Base-by-base conservation (phyloP, 2,888 invertebrate genomes). In the Tetragonula carbonaria region DNA sequence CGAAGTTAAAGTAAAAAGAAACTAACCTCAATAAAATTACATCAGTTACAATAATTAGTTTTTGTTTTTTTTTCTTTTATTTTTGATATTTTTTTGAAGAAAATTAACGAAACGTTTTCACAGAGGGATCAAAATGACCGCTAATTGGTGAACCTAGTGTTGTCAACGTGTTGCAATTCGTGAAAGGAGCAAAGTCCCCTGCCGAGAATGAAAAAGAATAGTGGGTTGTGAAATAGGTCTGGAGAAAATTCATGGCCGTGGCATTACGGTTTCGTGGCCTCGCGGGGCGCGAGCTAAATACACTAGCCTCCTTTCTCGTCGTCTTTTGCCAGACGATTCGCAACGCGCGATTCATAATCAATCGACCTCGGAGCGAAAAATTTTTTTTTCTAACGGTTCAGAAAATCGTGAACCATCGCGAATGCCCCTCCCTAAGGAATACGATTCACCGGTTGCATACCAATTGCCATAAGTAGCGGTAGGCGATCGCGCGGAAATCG, bases 391-490 rank as follows among this genome's bases (percentile, higher is more conserved):
- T 79, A 85, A 83, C 72, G 73, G 83, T 62, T 68, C 23, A 23
- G 50, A n/a, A 63, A 71, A 71, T 66, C 70, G 71, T 71, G 68
- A 6, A 59, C 72, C 66, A 72, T 74, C 74, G 73, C 74, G 70
- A 78, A 70, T 80, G 6, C 38, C 45, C 82, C 82, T 2, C 28
- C 28, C 76, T 33, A 66, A 79, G 77, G 74, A 45, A 77, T 78
- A 28, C 84, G 80, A 77, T 71, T 78, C 86, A 81, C 71, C 79
- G 63, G 72, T 57, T 77, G 86, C 86, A 86, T 86, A 81, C 87
- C 84, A 78, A 86, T 86, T 71, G 81, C 74, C 80, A 66, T 65
- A 67, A 21, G 70, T 16, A 4, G 45, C 67, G 2, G 18, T 23
- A 16, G 23, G 23, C 5, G 21, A n/a, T 59, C n/a, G 13, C n/a